Base-by-base conservation (phyloP, 2,797 vertebrate species). In the Lagorchestes hirsutus region DNA sequence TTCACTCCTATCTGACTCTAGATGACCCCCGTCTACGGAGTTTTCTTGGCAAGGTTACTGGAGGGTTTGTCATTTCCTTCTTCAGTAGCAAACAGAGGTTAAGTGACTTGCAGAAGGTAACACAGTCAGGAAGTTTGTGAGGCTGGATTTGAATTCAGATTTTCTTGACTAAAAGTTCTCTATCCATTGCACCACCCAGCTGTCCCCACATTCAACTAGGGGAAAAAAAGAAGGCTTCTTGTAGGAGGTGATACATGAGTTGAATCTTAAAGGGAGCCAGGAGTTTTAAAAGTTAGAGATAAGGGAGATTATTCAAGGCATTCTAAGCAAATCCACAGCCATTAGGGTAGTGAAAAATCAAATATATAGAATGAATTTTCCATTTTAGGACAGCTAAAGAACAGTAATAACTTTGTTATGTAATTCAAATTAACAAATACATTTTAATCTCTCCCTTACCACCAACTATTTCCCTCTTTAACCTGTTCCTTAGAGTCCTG, bases 351-450 rank as follows among this genome's bases (percentile, higher is more conserved):
- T 46, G 4, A 74, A 82, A 82, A 82, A 82, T 46, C 40, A 82
- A 82, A 54, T 54, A 95, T 55, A 8, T 94, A 31, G 58, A 50
- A 94, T 92, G 92, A 94, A n/a, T 87, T 59, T 74, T 95, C 40
- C 40, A 93, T 54, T 96, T 93, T 92, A 94, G 40, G 58, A 92
- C 54, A 46, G 67, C 67, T 90, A 92, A 24, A 58, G 54, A 50
- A 96, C 59, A 5, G 62, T 94, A 95, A 94, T 0, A 96, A 62
- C 52, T 52, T 92, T 13, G 87, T 55, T 92, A 58, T 82, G 67
- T 40, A 93, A 46, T 82, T 82, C 40, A 46, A 95, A 54, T 55
- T 90, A 9, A 93, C 96, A 91, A 34, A 34, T 52, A 82, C 40
- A 82, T 82, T 82, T 82, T 50, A 82, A 82, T 82, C 22, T 82